These are phyloP conservation scores for Smittia sp. DNA, from an alignment of 2,888 invertebrate species.

Conservation along the genomic window DNA sequence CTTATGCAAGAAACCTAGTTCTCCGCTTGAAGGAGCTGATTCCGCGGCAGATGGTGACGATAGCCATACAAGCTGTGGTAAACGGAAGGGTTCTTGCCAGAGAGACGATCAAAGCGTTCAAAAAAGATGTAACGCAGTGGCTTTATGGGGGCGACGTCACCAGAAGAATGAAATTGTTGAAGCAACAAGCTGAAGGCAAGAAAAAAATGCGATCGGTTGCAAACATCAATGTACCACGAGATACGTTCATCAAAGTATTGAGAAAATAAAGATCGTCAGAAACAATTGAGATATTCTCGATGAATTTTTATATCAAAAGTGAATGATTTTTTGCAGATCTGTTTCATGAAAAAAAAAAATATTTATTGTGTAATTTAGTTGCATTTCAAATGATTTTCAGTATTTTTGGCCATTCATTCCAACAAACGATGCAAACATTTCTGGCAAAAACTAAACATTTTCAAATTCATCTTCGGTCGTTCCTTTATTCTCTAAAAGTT, in stretches of 20 bases:
- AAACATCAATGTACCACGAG: constrained; percentile 85
- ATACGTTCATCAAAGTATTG: constrained; percentile 89
- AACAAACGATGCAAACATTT: no score
- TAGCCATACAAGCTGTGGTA: constrained; percentile 82
- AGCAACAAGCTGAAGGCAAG: constrained; percentile 90
- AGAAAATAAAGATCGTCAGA: constrained; percentile 72
- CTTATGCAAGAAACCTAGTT: constrained; percentile 67
- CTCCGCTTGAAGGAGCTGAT: constrained; percentile 77
- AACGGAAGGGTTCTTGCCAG: constrained; percentile 77
- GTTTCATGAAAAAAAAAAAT: no score
- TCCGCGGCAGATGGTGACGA: constrained; percentile 83
- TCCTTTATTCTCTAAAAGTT: neutral
- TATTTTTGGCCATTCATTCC: no score
- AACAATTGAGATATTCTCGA: no score
- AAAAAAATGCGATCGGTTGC: constrained; percentile 89
- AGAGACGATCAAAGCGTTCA: constrained; percentile 79
- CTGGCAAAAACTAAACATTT: neutral
- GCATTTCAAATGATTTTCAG: no score
- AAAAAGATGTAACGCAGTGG: constrained; percentile 72
- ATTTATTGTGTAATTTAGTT: no score
- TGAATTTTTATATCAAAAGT: no score
- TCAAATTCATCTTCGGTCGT: neutral
- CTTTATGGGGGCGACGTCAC: constrained; percentile 87
- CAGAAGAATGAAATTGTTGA: constrained; percentile 82
- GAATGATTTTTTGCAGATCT: no score